These are phyloP conservation scores for Noctua fimbriata DNA, from an alignment of 2,888 invertebrate genomes.

Conservation along the genomic window DNA sequence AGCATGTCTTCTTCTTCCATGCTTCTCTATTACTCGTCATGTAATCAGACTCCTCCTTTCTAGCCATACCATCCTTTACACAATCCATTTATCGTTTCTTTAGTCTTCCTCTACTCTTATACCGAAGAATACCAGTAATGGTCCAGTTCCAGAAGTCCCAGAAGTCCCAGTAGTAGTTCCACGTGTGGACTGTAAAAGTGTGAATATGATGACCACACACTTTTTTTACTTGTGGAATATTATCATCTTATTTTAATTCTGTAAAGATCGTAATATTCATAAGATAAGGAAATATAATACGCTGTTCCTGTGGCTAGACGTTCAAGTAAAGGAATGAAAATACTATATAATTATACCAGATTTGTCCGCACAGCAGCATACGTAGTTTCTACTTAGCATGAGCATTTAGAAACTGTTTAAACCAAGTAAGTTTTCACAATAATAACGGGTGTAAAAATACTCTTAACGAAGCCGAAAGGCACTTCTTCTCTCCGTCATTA, in stretches of 20 bases:
- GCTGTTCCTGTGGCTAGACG: background rate
- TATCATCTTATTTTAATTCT: background rate
- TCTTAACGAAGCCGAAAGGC: no score
- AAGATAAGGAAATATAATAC: background rate
- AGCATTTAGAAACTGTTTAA: background rate
- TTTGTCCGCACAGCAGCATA: background rate
- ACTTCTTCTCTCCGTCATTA: no score
- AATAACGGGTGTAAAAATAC: no score
- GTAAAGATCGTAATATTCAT: background rate
- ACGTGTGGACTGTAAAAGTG: background rate
- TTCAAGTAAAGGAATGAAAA: background rate
- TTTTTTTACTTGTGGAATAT: background rate
- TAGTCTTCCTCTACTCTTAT: no score
- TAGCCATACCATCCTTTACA: no score
- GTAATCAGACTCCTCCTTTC: no score
- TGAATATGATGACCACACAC: background rate
- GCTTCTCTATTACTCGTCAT: no score
- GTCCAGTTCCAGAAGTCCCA: no score
- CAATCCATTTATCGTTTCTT: no score
- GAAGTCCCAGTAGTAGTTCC: background rate
- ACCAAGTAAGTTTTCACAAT: no score
- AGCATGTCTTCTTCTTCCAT: no score
- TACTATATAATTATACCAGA: background rate
- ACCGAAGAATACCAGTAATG: no score
- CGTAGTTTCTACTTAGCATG: background rate